Base-by-base conservation (phyloP, 2,888 invertebrate genomes). In the Megaustenia siamemsis region DNA sequence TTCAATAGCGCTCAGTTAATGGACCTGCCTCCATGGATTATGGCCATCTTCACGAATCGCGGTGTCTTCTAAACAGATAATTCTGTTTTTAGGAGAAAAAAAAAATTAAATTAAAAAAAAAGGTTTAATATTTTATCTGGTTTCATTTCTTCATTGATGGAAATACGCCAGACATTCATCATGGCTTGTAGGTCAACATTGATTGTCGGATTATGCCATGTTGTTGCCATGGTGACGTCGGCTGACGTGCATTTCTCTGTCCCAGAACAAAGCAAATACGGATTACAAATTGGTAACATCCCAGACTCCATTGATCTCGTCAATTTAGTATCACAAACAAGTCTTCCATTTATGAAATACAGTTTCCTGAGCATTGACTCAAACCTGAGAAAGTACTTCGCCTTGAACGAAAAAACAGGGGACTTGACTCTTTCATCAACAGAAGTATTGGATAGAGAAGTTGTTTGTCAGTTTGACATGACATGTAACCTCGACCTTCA, bases 281-380 rank as follows among this genome's bases (percentile, higher is more conserved):
- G 86, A 24, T 73, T 86, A 6, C 85, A 86, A 21, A 86, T 92
- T 43, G 92, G 92, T 28, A 90, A 91, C 84, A 87, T 92, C 53
- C 88, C 89, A 6, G 83, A 82, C n/a, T 90, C 91, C 86, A 90
- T 89, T 68, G 89, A 90, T 84, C 86, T 91, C 66, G 85, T 85
- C 18, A 82, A 83, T 35, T 79, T 87, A 56, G 86, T 90, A 45
- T 88, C 87, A 77, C 88, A 87, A 35, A 87, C 87, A n/a, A 88
- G 86, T 78, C 85, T 89, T 56, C 86, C 86, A 10, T 88, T 86
- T 32, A 83, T 92, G 63, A 80, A 88, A 69, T 92, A 89, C 86
- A 91, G 88, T 83, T 91, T 91, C 83, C 86, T 90, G 60, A 87
- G 88, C 24, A 88, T 88, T 24, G 87, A 89, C 53, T 87, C 84